Conservation (phyloP, 1,140 invertebrate species). For the Drosophila grimshawi region DNA sequence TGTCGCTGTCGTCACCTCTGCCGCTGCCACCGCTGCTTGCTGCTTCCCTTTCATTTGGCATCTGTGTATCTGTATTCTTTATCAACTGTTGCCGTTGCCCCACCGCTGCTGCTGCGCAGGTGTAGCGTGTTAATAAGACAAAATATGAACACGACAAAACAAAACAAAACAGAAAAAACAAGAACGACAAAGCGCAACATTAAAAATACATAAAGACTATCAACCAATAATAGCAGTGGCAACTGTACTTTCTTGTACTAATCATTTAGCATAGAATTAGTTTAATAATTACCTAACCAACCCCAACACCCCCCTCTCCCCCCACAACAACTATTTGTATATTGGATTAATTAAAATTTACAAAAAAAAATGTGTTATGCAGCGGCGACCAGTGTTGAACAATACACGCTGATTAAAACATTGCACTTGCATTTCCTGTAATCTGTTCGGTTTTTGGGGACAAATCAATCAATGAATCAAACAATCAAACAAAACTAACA, state of each 20-base stretch:
- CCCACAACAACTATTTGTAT: slow-evolving; percentile 15
- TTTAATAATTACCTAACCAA: slow-evolving; percentile 28
- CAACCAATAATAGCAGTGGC: slow-evolving; percentile 49
- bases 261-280: slow-evolving; percentile 46
- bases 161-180: slow-evolving; percentile 31
- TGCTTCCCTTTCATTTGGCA: slow-evolving; percentile 47
- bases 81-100: slow-evolving; percentile 80
- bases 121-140: slow-evolving; percentile 71
- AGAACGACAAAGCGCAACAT: slow-evolving; percentile 49
- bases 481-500: slow-evolving; percentile 46
- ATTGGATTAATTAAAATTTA: slow-evolving; percentile 28
- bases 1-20: slow-evolving; percentile 8
- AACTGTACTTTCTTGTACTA: slow-evolving; percentile 53
- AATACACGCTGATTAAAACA: slow-evolving; percentile 33
- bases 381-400: slow-evolving; percentile 34
- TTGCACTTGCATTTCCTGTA: slow-evolving; percentile 56
- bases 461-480: slow-evolving; percentile 41
- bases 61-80: slow-evolving; percentile 38
- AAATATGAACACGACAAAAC: slow-evolving; percentile 47
- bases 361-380: slow-evolving; percentile 23
- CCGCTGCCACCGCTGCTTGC: slow-evolving; percentile 33
- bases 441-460: slow-evolving; percentile 61
- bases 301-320: too few species aligned
- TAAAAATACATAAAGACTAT: slow-evolving; percentile 25
- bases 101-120: slow-evolving; percentile 69